A percentile compares a stretch with the other conserved stretches of the same genome.
Conservation (phyloP, 1,140 invertebrate species). For the Brachionus sp. region DNA sequence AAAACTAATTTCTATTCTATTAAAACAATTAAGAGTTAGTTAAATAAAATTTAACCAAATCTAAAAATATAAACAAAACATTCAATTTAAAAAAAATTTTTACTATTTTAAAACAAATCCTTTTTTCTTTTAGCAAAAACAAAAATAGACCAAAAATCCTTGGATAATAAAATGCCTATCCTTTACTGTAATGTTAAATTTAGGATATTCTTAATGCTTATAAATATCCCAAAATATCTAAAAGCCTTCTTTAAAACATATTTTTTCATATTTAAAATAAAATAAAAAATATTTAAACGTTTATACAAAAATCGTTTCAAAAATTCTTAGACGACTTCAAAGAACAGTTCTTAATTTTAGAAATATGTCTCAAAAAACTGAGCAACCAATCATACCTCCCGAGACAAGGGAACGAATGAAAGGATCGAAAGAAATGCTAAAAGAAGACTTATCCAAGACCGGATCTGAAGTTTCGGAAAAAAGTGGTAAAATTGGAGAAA, state of each 20-base stretch:
- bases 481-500: background rate
- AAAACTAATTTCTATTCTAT: constrained; percentile 47
- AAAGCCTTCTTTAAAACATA: background rate
- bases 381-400: background rate
- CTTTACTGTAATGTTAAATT: background rate
- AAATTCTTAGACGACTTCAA: constrained; percentile 26
- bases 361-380: constrained; percentile 4
- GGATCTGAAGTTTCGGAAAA: background rate
- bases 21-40: background rate
- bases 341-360: background rate
- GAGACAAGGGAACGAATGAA: background rate
- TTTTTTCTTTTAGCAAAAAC: background rate
- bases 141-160: background rate
- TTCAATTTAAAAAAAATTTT: background rate
- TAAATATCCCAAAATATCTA: background rate
- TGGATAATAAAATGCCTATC: background rate
- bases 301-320: background rate
- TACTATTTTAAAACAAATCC: background rate
- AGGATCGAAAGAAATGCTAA: background rate
- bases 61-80: background rate
- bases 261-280: background rate
- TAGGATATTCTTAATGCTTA: background rate
- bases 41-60: background rate
- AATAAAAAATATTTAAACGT: background rate
- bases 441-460: background rate